phyloP scores from a whole-genome alignment of 1,140 invertebrate species.

The Gryon sp. region DNA sequence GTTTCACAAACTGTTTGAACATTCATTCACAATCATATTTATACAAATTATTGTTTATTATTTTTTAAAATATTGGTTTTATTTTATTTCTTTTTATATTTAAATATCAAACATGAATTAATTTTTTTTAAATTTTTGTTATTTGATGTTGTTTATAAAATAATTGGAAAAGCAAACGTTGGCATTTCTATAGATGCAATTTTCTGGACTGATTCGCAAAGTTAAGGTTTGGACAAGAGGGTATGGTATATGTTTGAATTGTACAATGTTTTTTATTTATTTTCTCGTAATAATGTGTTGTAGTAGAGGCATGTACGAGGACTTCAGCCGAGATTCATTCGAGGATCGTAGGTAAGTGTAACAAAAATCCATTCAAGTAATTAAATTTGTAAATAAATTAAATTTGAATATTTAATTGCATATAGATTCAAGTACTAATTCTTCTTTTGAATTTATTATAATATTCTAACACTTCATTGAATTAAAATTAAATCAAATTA shows the following conservation, averaged over 20 bases:
- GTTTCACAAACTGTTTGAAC: conserved; percentile 10
- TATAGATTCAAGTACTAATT: too few relatives aligned
- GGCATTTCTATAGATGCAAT: conserved; percentile 8
- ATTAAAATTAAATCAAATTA: too few relatives aligned
- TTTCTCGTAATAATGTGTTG: conserved; percentile 77
- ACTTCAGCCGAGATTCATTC: conserved; percentile 91
- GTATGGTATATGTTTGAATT: conserved; percentile 65
- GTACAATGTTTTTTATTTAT: conserved; percentile 72
- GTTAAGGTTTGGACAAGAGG: conserved; percentile 76
- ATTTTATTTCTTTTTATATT: not conserved
- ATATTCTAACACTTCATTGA: too few relatives aligned
- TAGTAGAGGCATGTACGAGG: conserved; percentile 87
- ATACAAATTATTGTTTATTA: not conserved
- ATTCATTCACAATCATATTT: not conserved
- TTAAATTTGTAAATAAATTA: not conserved
- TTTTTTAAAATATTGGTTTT: not conserved
- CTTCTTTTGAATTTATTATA: too few relatives aligned
- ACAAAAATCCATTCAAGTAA: conserved; percentile 42
- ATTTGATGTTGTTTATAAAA: too few relatives aligned
- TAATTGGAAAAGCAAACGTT: too few relatives aligned
- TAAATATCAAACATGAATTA: too few relatives aligned
- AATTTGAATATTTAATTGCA: too few relatives aligned
- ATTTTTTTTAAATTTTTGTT: conserved; percentile 1
- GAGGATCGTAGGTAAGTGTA: conserved; percentile 90
- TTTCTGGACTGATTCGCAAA: conserved; percentile 74